phyloP scores from a whole-genome alignment of 2,113 vertebrate species.

The Platichthys flesus region DNA sequence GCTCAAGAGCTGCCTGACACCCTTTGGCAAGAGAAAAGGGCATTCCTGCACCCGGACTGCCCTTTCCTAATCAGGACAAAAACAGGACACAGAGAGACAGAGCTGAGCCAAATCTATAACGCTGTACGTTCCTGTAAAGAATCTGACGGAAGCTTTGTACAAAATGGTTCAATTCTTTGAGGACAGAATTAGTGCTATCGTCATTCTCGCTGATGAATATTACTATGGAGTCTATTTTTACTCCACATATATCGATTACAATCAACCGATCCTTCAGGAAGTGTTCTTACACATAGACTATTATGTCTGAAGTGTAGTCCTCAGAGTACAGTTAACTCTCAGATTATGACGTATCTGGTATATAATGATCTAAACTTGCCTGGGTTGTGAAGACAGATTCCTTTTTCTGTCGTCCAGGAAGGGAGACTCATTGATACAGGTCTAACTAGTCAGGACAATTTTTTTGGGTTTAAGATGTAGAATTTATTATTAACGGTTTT shows the following conservation, averaged over 20 bases:
- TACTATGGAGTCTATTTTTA: constrained; percentile 40
- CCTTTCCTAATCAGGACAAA: not conserved
- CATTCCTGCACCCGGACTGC: constrained; percentile 12
- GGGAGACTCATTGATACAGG: not conserved
- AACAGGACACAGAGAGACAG: not conserved
- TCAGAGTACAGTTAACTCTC: too few relatives aligned
- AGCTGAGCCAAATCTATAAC: not conserved
- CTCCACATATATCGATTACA: constrained; percentile 30
- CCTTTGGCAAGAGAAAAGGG: constrained; percentile 17
- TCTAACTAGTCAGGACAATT: not conserved
- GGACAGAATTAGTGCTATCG: not conserved
- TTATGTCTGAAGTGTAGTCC: not conserved
- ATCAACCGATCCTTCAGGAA: constrained; percentile 22
- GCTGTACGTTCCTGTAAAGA: not conserved
- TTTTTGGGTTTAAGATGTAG: too few relatives aligned
- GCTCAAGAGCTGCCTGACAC: too few relatives aligned
- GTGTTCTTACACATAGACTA: constrained; percentile 2
- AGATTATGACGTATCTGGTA: too few relatives aligned
- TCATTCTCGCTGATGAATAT: constrained; percentile 16
- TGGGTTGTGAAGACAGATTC: not conserved
- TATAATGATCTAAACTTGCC: too few relatives aligned
- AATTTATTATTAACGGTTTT: too few relatives aligned
- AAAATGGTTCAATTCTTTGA: constrained; percentile 1
- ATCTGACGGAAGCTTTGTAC: not conserved
- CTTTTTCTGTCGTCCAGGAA: not conserved